Conservation (phyloP, 2,888 invertebrate genomes). For the Melipona bicolor region DNA sequence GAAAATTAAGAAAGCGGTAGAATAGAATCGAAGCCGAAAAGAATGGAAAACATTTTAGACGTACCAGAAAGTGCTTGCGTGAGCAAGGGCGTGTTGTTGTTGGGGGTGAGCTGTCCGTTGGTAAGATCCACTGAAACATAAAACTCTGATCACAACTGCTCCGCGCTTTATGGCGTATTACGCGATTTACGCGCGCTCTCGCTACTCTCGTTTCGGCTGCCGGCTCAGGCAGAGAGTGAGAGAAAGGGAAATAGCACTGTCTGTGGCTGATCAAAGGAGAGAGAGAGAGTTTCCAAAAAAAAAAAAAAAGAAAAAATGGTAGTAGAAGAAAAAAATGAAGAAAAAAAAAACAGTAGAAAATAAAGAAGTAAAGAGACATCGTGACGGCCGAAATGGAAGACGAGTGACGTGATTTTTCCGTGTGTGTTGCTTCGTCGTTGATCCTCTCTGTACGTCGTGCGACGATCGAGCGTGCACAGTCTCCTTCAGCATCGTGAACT, state of each 20-base stretch:
- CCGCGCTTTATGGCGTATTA: constrained; percentile 82
- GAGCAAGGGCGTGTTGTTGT: constrained; percentile 97
- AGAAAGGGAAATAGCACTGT: constrained; percentile 13
- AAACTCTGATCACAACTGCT: constrained; percentile 87
- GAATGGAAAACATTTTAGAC: constrained; percentile 73
- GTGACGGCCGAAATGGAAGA: constrained; percentile 54
- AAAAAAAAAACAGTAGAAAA: neutral
- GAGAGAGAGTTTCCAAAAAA: neutral
- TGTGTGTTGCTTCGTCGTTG: constrained; percentile 79
- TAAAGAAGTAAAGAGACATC: constrained; percentile 25
- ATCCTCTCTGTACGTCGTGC: constrained; percentile 39
- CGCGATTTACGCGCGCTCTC: constrained; percentile 29
- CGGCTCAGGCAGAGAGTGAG: constrained; percentile 38
- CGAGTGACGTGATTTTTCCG: constrained; percentile 65
- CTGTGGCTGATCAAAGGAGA: constrained; percentile 30
- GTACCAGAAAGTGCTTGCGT: constrained; percentile 98
- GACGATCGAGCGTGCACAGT: constrained; percentile 39
- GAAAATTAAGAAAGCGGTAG: constrained; percentile 49
- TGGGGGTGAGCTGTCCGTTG: constrained; percentile 97
- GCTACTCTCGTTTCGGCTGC: constrained; percentile 46
- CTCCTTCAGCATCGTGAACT: constrained; percentile 8
- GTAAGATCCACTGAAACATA: constrained; percentile 96
- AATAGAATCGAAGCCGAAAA: constrained; percentile 52
- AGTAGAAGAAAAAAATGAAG: neutral
- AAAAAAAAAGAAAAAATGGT: constrained; percentile 19